Base-by-base conservation (phyloP, 2,888 invertebrate genomes). In the Drosophila paramelanica region DNA sequence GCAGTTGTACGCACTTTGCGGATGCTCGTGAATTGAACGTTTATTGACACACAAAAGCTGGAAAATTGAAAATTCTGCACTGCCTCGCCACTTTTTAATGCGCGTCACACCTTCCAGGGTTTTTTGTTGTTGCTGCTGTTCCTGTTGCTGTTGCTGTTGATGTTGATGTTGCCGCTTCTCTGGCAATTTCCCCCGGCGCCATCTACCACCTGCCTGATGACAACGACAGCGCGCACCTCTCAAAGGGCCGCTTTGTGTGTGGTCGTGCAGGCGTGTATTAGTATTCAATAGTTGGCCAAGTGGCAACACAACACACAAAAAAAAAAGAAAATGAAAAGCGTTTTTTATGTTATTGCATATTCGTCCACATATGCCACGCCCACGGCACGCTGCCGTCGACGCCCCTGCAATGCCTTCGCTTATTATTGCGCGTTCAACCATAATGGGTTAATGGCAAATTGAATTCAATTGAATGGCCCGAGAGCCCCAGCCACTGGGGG, bases 381-480 rank as follows among this genome's bases (percentile, higher is more conserved):
- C 39, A 11, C 41, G 23, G 31, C 39, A 11, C 41, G 23, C 25
- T 31, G 17, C 14, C 43, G 36, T 20, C 52, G 5, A 38, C 42
- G 51, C 38, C 53, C 36, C 13, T 59, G 42, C 52, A 14, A 10
- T 38, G 66, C 67, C 67, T 33, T 62, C 52, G 74, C 77, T 89
- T 87, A 79, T 87, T 73, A 85, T 89, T 84, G 82, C 66, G 77
- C 81, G 74, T 47, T 81, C 67, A 89, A 70, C 77, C 85, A 89
- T 86, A 86, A 89, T 86, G 85, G 85, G 85, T 86, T 86, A 89
- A 86, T 86, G 85, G 85, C 85, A 81, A 89, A 86, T 89, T 89
- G 89, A 89, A 89, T 77, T 79, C 73, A 72, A 82, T 79, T 82
- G 77, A 81, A 81, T 77, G 68, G 78, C 61, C 38, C 50, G 33